These are phyloP conservation scores for Astatoreochromis straeleni DNA, from an alignment of 2,113 vertebrate genomes.

Conservation along the genomic window DNA sequence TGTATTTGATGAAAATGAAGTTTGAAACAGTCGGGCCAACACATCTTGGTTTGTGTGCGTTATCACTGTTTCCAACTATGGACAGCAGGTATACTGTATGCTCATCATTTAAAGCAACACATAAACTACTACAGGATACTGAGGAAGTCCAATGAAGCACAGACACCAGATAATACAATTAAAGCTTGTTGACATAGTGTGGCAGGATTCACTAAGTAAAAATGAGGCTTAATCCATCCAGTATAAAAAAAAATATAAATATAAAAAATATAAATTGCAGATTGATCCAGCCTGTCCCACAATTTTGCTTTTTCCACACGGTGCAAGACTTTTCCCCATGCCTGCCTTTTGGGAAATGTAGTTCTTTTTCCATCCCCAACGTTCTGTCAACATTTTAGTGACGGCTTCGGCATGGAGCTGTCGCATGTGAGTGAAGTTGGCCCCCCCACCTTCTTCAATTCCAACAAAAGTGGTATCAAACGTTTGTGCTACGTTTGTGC, in stretches of 20 bases:
- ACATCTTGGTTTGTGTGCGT: neutral
- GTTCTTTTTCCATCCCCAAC: neutral
- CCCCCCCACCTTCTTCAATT: too few species aligned
- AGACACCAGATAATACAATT: neutral
- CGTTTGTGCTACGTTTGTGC: too few species aligned
- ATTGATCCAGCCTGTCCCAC: neutral
- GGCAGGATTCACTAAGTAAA: neutral
- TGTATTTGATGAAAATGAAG: neutral
- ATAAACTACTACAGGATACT: neutral
- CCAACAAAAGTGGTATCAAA: too few species aligned
- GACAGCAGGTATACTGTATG: neutral
- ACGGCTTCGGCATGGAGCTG: neutral
- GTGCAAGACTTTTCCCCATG: neutral
- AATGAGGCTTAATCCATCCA: neutral
- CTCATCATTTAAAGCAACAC: neutral
- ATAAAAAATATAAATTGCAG: neutral
- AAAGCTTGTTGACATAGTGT: neutral
- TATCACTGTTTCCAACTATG: neutral
- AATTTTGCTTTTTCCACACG: neutral
- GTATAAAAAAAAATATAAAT: neutral
- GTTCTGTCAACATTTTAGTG: neutral
- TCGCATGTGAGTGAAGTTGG: too few species aligned
- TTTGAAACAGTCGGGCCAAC: neutral
- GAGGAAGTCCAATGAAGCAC: neutral
- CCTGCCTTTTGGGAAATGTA: neutral